Base-by-base conservation (phyloP, 1,140 invertebrate genomes). In the Eriocheir sinensis region DNA sequence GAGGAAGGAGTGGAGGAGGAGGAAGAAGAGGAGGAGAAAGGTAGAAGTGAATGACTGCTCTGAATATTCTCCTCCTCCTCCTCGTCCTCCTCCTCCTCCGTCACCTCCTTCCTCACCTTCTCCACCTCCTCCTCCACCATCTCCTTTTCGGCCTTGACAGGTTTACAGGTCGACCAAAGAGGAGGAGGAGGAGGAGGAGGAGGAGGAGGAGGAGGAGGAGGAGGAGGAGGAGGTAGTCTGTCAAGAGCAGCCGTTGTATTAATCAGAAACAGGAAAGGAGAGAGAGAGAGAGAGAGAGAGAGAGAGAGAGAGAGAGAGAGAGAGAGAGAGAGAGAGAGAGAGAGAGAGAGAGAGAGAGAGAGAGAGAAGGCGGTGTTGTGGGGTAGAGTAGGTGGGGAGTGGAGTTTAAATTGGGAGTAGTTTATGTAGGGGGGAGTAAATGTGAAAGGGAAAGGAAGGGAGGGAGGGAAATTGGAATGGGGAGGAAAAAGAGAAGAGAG, bases 171-270 rank as follows among this genome's bases (percentile, higher is more conserved):
- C 48, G 48, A 53, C 48, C 48, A 40, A 15, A 0, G 8, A 86
- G 15, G 41, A 12, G 34, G 34, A 86, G 41, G 32, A 85, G 27
- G 27, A 34, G 81, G 38, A 12, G 83, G 27, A 40, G 34, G 1
- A 86, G 83, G 2, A 86, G 34, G 34, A 86, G 34, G 34, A 86
- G 21, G 48, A 53, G 48, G 48, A 53, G 12, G 2, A 86, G 34
- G 34, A 86, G 34, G 34, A 86, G 21, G 48, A 53, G 48, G 48
- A 53, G 36, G 12, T 38, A 34, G 41, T 34, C 92, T 36, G 81
- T 86, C 81, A 93, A 89, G 86, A 89, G 40, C 34, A 60, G 12
- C 93, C 80, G 85, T 93, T 86, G 89, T 89, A 93, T 93, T 89
- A 93, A 89, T 90, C 86, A 90, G 60, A 81, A 94, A 30, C 60